Evolutionary conservation across 2,797 vertebrate genomes (phyloP).

Genomic region (Craterocephalus amniculus): DNA sequence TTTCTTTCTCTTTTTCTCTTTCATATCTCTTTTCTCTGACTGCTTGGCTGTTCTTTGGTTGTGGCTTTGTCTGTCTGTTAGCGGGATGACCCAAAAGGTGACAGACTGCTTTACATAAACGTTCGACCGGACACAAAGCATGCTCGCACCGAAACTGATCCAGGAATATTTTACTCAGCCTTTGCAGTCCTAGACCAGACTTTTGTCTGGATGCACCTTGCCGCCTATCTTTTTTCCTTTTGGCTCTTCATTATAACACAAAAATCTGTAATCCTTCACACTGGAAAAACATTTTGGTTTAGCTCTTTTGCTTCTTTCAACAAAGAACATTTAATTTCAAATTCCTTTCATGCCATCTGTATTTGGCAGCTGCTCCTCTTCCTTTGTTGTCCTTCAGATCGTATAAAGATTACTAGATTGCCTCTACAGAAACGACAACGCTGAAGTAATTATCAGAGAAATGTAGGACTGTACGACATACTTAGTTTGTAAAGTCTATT

Average conservation of each 20-base stretch:
- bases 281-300: background rate
- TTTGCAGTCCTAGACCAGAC: background rate
- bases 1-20: too few relatives aligned
- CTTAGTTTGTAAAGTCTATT: background rate
- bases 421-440: background rate
- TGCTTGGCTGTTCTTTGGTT: too few relatives aligned
- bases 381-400: background rate
- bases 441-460: conserved; percentile 8
- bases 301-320: conserved; percentile 7
- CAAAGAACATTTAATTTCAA: conserved; percentile 5
- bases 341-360: background rate
- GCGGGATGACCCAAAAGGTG: too few relatives aligned
- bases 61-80: too few relatives aligned
- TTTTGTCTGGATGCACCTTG: background rate
- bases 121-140: background rate
- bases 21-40: too few relatives aligned
- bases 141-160: background rate
- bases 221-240: background rate
- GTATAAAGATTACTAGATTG: background rate
- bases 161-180: background rate
- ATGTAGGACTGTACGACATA: background rate
- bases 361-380: background rate
- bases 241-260: background rate
- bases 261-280: background rate
- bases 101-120: too few relatives aligned